These are phyloP conservation scores for Amphipoea oculea DNA, from an alignment of 2,888 invertebrate species.

Conservation along the genomic window DNA sequence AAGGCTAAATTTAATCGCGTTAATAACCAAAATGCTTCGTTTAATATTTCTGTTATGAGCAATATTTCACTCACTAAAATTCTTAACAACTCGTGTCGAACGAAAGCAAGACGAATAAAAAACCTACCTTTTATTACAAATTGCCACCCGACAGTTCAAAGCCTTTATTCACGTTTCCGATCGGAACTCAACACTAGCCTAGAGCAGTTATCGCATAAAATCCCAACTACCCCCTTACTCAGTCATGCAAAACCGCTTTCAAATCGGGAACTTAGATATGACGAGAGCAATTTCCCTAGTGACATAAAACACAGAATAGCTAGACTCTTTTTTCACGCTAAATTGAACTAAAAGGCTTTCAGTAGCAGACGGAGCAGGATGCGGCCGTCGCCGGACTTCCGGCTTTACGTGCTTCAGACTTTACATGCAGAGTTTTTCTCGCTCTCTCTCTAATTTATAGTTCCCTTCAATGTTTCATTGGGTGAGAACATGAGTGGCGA, in stretches of 20 bases:
- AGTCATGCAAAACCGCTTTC: constrained; percentile 63
- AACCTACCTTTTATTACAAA: constrained; percentile 44
- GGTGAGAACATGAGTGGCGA: constrained; percentile 61
- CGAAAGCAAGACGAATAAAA: constrained; percentile 18
- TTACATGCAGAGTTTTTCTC: constrained; percentile 79
- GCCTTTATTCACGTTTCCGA: constrained; percentile 38
- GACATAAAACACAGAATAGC: constrained; percentile 82
- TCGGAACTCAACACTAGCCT: constrained; percentile 33
- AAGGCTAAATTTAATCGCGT: constrained; percentile 3
- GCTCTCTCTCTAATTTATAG: constrained; percentile 74
- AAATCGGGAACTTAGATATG: constrained; percentile 65
- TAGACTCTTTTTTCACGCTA: constrained; percentile 85
- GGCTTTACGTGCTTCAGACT: constrained; percentile 79
- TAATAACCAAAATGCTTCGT: constrained; percentile 24
- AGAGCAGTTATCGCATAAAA: constrained; percentile 54
- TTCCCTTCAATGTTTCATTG: constrained; percentile 67
- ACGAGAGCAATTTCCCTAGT: constrained; percentile 79
- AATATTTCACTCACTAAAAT: constrained; percentile 9
- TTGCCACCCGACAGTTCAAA: constrained; percentile 43
- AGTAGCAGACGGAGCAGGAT: constrained; percentile 83
- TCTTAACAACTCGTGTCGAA: not conserved
- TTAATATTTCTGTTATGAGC: constrained; percentile 6
- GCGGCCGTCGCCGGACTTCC: constrained; percentile 83
- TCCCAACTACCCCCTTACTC: constrained; percentile 51
- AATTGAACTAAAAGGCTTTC: constrained; percentile 89